Base-by-base conservation (phyloP, 2,888 invertebrate species). In the Syrista parreyssii region DNA sequence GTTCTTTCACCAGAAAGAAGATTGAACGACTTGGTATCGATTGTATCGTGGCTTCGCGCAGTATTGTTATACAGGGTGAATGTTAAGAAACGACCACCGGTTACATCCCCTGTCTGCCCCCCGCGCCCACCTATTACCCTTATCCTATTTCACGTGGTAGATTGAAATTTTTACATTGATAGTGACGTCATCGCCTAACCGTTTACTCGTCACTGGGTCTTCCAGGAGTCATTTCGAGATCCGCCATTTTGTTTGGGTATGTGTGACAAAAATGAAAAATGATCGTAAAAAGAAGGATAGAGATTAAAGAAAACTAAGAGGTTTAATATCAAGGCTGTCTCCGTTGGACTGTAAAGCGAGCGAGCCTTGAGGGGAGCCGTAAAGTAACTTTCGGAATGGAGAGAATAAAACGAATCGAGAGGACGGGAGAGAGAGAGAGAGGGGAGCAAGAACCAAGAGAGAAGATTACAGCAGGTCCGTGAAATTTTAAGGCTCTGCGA, bases 161-260 rank as follows among this genome's bases (percentile, higher is more conserved):
- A 86, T 86, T 86, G 86, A 84, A 86, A 86, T 86, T 86, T 40
- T 86, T 82, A 86, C 83, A 79, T 77, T 82, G 81, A 83, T 82
- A 82, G 82, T 82, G 78, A 78, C 40, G 12, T 40, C 15, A 12
- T 40, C 40, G 4, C 6, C 12, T 15, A 40, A 4, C 40, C 40
- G 15, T 40, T 40, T 4, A 12, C 36, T 36, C 36, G 36, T 12
- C 12, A 40, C 40, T 40, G 40, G 4, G 12, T 40, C 0, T 1
- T 40, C 15, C 40, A 40, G 40, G 2, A 40, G 4, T 15, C 15
- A 40, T 4, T 40, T 15, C 15, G 40, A 40, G 4, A 15, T 15
- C 3, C 40, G 6, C 15, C 15, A 15, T 40, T 40, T 15, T 15
- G 15, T 15, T 15, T 6, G 40, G 15, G 4, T 15, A 4, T 15